Evolutionary conservation across 2,113 vertebrate species (phyloP), one percentile per base, ranked within the genome.

Genomic region (Amphiprion percula): DNA sequence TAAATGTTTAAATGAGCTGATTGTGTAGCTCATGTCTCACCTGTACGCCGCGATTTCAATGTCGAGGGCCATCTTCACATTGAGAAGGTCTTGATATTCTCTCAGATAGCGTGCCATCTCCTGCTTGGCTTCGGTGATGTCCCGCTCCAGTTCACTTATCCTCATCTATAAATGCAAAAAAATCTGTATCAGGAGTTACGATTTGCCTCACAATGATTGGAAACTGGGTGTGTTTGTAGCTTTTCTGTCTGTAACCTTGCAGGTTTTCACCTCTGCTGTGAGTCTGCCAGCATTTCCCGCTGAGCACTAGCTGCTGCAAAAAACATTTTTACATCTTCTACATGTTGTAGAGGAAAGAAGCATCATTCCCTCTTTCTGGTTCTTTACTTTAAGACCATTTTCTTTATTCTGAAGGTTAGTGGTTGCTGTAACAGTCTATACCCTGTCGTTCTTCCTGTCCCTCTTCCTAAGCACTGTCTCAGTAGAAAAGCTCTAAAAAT

Each of bases 11-110:
- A 52, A 52, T 0, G 17, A 52, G 6, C 15, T 50, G 49, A 6
- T 50, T 1, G 12, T 44, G 41, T 15, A 1, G 2, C 3, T 52
- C 17, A 0, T 16, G 11, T 63, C 74, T 85, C 74, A 98, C 98
- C 97, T 96, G 95, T 99, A 99, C 46, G 98, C 97, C 19, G 97
- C 96, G 78, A 99, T 99, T 88, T 99, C 98, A 0, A 99, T 98
- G 88, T 99, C 97, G 55, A 99, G 95, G 15, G 97, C 98, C 98
- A 99, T 99, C 92, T 99, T 99, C 74, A 99, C 97, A 0, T 98
- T 99, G 66, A 99, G 97, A 60, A 99, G 94, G 87, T 99, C 98
- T 81, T 99, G 98, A 88, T 99, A 99, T 70, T 99, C 97, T 84
- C 96, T 95, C 90, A 98, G 93, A 87, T 99, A 98, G 15, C 92